phyloP scores from a whole-genome alignment of 2,113 vertebrate species.

The Xiphias gladius region DNA sequence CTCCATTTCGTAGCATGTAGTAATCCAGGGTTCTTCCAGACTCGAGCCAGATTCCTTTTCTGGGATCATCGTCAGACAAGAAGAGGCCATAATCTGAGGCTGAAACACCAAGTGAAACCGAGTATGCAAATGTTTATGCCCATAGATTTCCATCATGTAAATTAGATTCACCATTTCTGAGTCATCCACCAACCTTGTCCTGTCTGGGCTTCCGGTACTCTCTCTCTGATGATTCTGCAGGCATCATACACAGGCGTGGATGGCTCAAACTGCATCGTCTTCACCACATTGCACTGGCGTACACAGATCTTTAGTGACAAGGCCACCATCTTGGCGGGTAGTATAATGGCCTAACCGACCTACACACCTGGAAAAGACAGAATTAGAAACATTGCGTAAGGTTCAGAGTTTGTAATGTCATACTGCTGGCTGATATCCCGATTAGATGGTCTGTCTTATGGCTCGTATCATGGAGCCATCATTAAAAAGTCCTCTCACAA shows the following conservation, averaged over 20 bases:
- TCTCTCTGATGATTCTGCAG: conserved; percentile 93
- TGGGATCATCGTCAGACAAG: conserved; percentile 96
- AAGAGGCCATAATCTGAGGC: conserved; percentile 98
- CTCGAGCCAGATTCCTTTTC: conserved; percentile 99
- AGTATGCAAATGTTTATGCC: conserved; percentile 18
- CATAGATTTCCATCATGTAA: conserved; percentile 47
- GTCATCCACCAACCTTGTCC: conserved; percentile 90
- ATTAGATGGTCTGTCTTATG: not conserved
- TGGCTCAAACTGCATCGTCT: conserved; percentile 99
- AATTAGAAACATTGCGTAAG: not conserved
- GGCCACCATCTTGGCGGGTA: conserved; percentile 91
- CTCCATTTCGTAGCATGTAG: conserved; percentile 99
- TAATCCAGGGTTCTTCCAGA: conserved; percentile 98
- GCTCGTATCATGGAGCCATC: conserved; percentile 11
- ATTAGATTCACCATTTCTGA: conserved; percentile 4
- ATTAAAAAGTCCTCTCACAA: conserved; percentile 34
- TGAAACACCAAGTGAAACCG: conserved; percentile 77
- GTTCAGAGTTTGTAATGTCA: conserved; percentile 1
- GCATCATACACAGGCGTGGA: conserved; percentile 97
- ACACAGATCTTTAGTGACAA: conserved; percentile 99
- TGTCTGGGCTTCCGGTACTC: conserved; percentile 95
- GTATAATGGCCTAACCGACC: conserved; percentile 54
- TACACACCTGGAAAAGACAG: conserved; percentile 70
- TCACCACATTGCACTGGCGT: conserved; percentile 98
- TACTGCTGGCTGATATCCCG: not conserved